phyloP scores from a whole-genome alignment of 2,888 invertebrate species.

The Aspidiotus destructor region DNA sequence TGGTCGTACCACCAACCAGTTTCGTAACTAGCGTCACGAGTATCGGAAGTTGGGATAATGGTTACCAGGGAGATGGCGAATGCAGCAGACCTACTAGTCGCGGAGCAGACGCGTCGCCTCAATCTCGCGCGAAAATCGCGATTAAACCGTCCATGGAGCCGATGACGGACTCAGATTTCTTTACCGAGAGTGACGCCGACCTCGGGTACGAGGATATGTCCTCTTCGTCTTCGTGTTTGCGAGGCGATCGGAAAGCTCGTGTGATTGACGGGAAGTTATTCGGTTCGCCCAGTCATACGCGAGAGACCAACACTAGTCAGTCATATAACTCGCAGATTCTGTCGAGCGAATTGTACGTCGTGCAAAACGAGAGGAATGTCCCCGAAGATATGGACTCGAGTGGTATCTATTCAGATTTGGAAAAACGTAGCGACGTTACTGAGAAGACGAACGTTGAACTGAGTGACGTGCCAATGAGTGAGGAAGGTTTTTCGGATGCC shows the following conservation, averaged over 20 bases:
- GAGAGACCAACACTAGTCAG: constrained; percentile 29
- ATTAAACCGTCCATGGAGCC: constrained; percentile 47
- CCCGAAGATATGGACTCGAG: constrained; percentile 82
- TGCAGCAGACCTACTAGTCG: constrained; percentile 78
- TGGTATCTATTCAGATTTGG: constrained; percentile 78
- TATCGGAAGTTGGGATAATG: constrained; percentile 83
- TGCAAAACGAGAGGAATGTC: constrained; percentile 39
- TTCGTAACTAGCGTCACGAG: constrained; percentile 83
- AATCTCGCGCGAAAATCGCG: constrained; percentile 37
- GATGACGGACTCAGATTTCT: constrained; percentile 86
- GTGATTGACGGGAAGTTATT: constrained; percentile 86
- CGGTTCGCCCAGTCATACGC: constrained; percentile 43
- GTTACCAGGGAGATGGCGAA: constrained; percentile 86
- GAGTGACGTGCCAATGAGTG: constrained; percentile 17
- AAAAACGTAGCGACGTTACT: constrained; percentile 48
- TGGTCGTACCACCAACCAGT: constrained; percentile 49
- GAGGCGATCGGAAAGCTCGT: constrained; percentile 64
- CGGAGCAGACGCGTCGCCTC: constrained; percentile 50
- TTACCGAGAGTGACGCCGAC: constrained; percentile 82
- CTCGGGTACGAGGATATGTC: constrained; percentile 55
- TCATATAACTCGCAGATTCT: constrained; percentile 34
- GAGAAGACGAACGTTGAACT: constrained; percentile 36
- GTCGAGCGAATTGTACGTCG: constrained; percentile 25
- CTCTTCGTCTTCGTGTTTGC: constrained; percentile 45
- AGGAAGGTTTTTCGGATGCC: constrained; percentile 19